phyloP scores from a whole-genome alignment of 2,113 vertebrate species.

The Nothobranchius furzeri region DNA sequence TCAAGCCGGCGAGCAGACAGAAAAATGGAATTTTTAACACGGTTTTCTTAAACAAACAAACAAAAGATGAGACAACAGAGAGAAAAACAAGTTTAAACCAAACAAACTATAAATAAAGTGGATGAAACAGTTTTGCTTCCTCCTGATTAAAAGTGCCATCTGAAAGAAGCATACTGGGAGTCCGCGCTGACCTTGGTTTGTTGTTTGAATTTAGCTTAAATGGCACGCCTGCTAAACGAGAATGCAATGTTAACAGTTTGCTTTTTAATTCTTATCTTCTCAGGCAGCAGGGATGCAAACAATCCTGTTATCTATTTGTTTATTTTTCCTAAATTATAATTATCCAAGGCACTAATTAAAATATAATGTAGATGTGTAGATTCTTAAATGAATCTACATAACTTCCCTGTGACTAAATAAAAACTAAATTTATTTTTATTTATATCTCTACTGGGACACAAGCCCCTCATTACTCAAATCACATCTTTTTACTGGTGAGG shows the following conservation, averaged over 20 bases:
- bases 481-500: neutral
- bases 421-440: slow-evolving; percentile 43
- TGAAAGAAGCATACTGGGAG: slow-evolving; percentile 66
- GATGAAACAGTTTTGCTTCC: slow-evolving; percentile 59
- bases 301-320: slow-evolving; percentile 65
- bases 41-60: slow-evolving; percentile 18
- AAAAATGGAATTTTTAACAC: slow-evolving; percentile 20
- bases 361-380: no score
- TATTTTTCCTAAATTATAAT: slow-evolving; percentile 63
- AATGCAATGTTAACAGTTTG: slow-evolving; percentile 68
- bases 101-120: slow-evolving; percentile 75
- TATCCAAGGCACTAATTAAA: slow-evolving; percentile 69
- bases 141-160: slow-evolving; percentile 75
- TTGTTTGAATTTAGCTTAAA: slow-evolving; percentile 76
- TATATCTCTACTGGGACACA: neutral
- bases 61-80: slow-evolving; percentile 50
- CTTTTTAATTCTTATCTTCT: slow-evolving; percentile 66
- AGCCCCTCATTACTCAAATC: neutral
- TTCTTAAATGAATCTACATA: slow-evolving; percentile 68
- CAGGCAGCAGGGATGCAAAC: slow-evolving; percentile 65
- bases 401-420: slow-evolving; percentile 61
- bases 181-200: slow-evolving; percentile 74
- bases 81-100: slow-evolving; percentile 63
- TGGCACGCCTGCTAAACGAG: slow-evolving; percentile 70
- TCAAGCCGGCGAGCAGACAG: slow-evolving; percentile 24